Evolutionary conservation across 2,113 vertebrate genomes (phyloP).

Genomic region (Strix uralensis): DNA sequence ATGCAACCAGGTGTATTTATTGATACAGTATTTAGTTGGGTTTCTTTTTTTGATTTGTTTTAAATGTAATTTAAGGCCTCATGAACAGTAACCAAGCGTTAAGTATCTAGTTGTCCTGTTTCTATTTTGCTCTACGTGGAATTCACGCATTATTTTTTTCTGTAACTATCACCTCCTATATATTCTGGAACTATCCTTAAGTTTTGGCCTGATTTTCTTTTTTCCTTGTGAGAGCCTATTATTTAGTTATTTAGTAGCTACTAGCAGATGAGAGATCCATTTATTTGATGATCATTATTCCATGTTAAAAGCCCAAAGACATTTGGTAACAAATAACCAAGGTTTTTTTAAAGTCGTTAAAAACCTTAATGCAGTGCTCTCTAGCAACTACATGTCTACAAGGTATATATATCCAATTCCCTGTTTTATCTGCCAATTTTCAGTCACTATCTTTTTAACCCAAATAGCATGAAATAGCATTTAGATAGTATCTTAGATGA

Average conservation of each 20-base stretch:
- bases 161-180: not conserved
- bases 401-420: not conserved
- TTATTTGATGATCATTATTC: not conserved
- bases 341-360: not conserved
- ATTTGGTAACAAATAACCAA: not conserved
- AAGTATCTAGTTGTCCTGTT: not conserved
- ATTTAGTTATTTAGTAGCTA: not conserved
- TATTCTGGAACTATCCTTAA: not conserved
- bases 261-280: not conserved
- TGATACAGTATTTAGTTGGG: not conserved
- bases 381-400: not conserved
- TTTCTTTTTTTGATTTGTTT: not conserved
- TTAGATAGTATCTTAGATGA: not conserved
- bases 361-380: not conserved
- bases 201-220: not conserved
- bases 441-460: not conserved
- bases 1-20: not conserved
- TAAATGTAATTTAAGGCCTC: not conserved
- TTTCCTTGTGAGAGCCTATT: not conserved
- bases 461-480: not conserved
- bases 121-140: not conserved
- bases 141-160: not conserved
- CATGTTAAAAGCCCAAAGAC: not conserved
- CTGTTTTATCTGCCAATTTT: not conserved
- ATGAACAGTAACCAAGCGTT: not conserved